Evolutionary conservation across 2,113 vertebrate species (phyloP).

Genomic region (Okapia johnstoni): DNA sequence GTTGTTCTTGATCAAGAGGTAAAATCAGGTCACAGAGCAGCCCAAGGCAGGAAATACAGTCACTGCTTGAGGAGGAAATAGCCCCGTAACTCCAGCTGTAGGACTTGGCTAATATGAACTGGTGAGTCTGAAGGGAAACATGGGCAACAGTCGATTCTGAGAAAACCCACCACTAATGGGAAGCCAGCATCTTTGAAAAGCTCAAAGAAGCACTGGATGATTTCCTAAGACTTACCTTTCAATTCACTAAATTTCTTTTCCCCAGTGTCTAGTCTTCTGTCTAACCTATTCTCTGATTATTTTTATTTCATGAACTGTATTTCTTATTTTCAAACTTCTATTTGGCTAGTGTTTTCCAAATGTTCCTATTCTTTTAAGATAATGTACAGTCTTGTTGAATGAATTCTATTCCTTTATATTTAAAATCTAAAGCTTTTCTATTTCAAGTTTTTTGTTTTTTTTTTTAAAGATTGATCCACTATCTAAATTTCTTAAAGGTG

Average conservation of each 20-base stretch:
- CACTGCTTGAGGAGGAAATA: neutral
- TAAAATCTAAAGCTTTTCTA: neutral
- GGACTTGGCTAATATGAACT: neutral
- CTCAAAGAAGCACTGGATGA: neutral
- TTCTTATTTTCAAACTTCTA: neutral
- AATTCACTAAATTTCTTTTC: neutral
- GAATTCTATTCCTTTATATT: neutral
- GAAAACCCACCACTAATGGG: neutral
- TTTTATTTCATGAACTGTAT: constrained; percentile 1
- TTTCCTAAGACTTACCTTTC: neutral
- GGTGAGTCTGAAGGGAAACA: neutral
- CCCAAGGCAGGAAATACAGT: neutral
- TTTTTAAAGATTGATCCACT: neutral
- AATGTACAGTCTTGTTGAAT: neutral
- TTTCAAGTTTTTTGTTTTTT: neutral
- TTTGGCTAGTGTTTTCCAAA: neutral
- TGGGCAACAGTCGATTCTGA: neutral
- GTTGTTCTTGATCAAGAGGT: neutral
- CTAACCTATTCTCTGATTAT: neutral
- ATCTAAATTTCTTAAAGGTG: neutral
- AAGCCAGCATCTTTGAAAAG: neutral
- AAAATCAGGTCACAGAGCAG: neutral
- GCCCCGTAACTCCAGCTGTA: neutral
- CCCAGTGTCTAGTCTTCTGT: neutral
- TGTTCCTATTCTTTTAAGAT: neutral